These are phyloP conservation scores for Limosa lapponica DNA, from an alignment of 2,797 vertebrate genomes.

Conservation along the genomic window DNA sequence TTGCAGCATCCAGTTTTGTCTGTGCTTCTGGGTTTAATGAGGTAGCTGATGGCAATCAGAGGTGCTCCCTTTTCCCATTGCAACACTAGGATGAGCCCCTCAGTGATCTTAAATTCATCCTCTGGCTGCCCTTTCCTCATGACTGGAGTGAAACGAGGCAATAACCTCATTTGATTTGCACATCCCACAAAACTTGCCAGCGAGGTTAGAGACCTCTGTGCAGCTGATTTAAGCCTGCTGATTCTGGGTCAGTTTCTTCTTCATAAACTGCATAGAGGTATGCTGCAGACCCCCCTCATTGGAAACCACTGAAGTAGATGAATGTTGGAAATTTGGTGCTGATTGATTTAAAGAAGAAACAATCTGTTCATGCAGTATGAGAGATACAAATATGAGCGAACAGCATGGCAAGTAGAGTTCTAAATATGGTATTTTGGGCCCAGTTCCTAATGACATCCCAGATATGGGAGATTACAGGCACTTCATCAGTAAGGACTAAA, in stretches of 20 bases:
- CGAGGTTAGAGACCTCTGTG: neutral
- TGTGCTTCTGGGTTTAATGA: neutral
- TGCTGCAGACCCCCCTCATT: neutral
- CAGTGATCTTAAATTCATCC: neutral
- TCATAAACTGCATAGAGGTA: neutral
- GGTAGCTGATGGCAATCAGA: neutral
- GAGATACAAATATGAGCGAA: neutral
- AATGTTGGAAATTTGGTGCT: neutral
- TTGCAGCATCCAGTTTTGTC: neutral
- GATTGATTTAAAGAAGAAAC: neutral
- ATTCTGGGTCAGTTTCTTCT: neutral
- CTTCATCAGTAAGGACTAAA: neutral
- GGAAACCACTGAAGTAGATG: neutral
- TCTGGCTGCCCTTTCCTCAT: slow-evolving; percentile 1
- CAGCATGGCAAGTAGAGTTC: neutral
- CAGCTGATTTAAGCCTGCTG: neutral
- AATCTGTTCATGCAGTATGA: neutral
- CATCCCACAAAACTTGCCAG: neutral
- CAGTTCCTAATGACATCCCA: neutral
- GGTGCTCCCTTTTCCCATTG: neutral
- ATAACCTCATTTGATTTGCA: slow-evolving; percentile 12
- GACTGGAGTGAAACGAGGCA: neutral
- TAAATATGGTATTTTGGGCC: neutral
- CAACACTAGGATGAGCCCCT: neutral
- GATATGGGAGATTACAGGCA: neutral